Conservation (phyloP, 2,888 invertebrate species). For the Horisme vitalbata region DNA sequence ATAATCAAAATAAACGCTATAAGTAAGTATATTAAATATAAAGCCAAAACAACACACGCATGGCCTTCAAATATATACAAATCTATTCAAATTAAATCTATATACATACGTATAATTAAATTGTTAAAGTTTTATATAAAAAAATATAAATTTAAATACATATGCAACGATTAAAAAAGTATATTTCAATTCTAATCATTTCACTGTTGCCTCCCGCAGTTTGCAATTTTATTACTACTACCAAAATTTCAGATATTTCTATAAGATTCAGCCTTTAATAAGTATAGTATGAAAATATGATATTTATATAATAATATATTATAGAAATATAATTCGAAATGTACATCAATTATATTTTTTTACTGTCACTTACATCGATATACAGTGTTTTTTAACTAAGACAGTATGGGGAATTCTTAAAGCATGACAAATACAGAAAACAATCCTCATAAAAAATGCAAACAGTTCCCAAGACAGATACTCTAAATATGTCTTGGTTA, state of each 20-base stretch:
- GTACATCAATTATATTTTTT: conserved; percentile 36
- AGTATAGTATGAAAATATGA: conserved; percentile 23
- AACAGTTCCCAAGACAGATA: too few relatives aligned
- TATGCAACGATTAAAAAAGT: conserved; percentile 13
- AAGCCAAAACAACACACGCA: conserved; percentile 17
- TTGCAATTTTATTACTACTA: conserved; percentile 11
- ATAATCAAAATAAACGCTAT: conserved; percentile 21
- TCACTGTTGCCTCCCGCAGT: conserved; percentile 9
- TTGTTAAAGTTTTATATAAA: conserved; percentile 10
- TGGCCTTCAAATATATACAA: conserved; percentile 27
- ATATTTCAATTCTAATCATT: conserved; percentile 8
- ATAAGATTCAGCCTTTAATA: conserved; percentile 17
- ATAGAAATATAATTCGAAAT: conserved; percentile 27
- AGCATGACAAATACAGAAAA: too few relatives aligned
- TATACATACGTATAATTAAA: conserved; percentile 7
- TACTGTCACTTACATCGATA: too few relatives aligned
- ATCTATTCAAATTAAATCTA: too few relatives aligned
- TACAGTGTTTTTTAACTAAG: too few relatives aligned
- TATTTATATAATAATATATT: conserved; percentile 27
- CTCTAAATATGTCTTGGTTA: too few relatives aligned
- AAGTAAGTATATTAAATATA: conserved; percentile 6
- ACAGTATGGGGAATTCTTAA: too few relatives aligned
- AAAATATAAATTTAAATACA: conserved; percentile 5
- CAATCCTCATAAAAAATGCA: too few relatives aligned
- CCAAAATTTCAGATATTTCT: conserved; percentile 20